Conservation (phyloP, 2,888 invertebrate species). For the Megalurothrips usitatus region DNA sequence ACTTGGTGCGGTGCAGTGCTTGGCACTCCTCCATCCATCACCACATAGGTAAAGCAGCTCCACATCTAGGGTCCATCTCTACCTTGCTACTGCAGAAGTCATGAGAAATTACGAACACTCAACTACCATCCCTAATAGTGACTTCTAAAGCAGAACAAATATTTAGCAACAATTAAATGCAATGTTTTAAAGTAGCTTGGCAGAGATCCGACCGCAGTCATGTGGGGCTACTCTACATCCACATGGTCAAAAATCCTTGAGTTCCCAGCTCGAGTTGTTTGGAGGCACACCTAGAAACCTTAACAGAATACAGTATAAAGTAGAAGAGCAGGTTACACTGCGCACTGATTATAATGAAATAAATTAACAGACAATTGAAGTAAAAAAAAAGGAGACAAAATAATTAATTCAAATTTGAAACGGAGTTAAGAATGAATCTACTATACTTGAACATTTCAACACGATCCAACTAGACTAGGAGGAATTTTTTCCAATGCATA, state of each 20-base stretch:
- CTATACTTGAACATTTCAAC: too few species aligned
- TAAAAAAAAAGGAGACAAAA: not conserved
- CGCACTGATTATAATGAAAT: not conserved
- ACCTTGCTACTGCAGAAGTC: too few species aligned
- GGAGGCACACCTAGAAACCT: slow-evolving; percentile 24
- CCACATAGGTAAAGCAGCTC: not conserved
- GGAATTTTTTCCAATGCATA: not conserved
- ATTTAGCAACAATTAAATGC: not conserved
- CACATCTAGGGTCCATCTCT: not conserved
- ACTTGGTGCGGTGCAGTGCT: not conserved
- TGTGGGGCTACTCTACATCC: slow-evolving; percentile 40
- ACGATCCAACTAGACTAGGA: too few species aligned
- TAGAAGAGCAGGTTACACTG: not conserved
- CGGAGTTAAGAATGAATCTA: too few species aligned
- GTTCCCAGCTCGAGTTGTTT: slow-evolving; percentile 45
- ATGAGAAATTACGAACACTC: too few species aligned
- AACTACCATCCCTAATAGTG: not conserved
- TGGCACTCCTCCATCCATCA: slow-evolving; percentile 19
- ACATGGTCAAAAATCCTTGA: slow-evolving; percentile 68
- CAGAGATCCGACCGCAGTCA: slow-evolving; percentile 33
- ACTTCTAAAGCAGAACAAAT: not conserved
- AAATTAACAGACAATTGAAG: not conserved
- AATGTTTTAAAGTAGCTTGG: not conserved
- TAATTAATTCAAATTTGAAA: not conserved
- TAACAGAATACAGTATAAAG: slow-evolving; percentile 14